These are phyloP conservation scores for Dipodomys ordii DNA, from an alignment of 2,113 vertebrate genomes.

Conservation along the genomic window DNA sequence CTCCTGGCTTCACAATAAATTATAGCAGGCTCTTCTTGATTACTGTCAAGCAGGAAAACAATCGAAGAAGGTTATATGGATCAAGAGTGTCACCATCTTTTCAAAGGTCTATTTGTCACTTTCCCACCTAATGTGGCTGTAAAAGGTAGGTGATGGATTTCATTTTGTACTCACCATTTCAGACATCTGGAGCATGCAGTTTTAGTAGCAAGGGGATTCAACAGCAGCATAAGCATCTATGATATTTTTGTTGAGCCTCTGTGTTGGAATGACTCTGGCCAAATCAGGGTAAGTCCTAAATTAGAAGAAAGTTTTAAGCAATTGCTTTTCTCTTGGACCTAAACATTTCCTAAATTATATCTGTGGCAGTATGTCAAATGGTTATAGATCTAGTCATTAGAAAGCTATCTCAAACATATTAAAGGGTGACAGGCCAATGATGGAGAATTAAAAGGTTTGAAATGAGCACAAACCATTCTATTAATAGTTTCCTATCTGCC, in stretches of 20 bases:
- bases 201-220: conserved; percentile 58
- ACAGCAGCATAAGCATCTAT: conserved; percentile 37
- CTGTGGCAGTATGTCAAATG: conserved; percentile 23
- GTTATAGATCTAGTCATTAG: background rate
- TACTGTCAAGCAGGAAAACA: conserved; percentile 69
- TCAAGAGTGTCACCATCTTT: conserved; percentile 74
- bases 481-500: background rate
- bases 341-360: conserved; percentile 35
- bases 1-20: conserved; percentile 72
- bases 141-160: conserved; percentile 77
- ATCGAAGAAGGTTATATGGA: conserved; percentile 62
- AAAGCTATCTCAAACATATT: background rate
- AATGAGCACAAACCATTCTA: background rate
- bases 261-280: conserved; percentile 67
- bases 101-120: conserved; percentile 55
- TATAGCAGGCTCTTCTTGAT: conserved; percentile 64
- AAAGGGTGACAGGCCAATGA: background rate
- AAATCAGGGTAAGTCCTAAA: conserved; percentile 50
- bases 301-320: conserved; percentile 59
- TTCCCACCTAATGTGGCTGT: conserved; percentile 66
- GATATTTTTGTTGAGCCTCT: conserved; percentile 65
- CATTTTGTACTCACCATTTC: conserved; percentile 55
- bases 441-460: background rate
- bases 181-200: background rate
- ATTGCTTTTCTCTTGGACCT: conserved; percentile 45